Evolutionary conservation across 2,113 vertebrate genomes (phyloP).

Genomic region (Eublepharis macularius): DNA sequence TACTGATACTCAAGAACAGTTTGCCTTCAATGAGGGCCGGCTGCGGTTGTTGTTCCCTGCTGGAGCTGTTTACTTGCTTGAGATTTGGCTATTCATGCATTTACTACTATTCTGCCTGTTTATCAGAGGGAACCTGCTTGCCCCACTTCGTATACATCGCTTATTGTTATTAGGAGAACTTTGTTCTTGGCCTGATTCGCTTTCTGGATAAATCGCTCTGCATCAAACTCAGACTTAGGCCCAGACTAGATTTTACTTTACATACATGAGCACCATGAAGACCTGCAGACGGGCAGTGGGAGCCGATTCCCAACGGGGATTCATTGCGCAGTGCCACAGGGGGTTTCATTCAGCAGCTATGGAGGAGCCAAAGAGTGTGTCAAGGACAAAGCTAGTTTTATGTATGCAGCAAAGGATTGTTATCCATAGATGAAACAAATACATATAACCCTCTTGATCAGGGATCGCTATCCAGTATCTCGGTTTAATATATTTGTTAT

Average conservation of each 20-base stretch:
- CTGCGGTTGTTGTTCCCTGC: not conserved
- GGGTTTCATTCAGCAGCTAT: too few species aligned
- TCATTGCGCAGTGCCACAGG: too few species aligned
- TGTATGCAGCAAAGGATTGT: too few species aligned
- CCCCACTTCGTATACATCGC: not conserved
- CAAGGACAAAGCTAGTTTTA: not conserved
- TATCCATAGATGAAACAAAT: too few species aligned
- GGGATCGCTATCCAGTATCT: too few species aligned
- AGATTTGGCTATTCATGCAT: not conserved
- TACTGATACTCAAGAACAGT: accelerated
- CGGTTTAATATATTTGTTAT: too few species aligned
- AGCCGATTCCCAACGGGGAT: too few species aligned
- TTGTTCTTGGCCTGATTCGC: not conserved
- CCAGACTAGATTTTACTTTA: not conserved
- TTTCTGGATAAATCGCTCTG: not conserved
- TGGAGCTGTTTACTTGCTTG: not conserved
- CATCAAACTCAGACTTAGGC: accelerated
- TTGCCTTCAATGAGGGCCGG: not conserved
- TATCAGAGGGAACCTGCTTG: not conserved
- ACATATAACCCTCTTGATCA: too few species aligned
- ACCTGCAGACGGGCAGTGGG: too few species aligned
- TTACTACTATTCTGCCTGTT: not conserved
- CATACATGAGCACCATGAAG: too few species aligned
- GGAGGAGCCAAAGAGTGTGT: too few species aligned
- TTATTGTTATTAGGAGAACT: slow-evolving; percentile 14